Percentiles rank a stretch among this genome's conserved stretches.
These are phyloP conservation scores for Coelopa frigida DNA, from an alignment of 1,140 invertebrate genomes.

Conservation along the genomic window DNA sequence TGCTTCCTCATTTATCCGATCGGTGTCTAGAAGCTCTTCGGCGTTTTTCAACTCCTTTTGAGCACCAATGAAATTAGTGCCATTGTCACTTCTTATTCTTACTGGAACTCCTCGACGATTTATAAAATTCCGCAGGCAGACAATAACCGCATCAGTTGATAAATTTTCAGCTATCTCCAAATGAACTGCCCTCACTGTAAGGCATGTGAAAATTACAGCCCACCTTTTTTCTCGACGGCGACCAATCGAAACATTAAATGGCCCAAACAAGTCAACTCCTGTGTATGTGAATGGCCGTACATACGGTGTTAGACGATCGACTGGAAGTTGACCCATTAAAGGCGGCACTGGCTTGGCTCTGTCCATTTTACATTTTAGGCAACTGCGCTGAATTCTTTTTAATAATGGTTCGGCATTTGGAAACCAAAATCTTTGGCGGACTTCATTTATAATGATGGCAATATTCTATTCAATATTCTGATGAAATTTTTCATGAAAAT, in stretches of 20 bases:
- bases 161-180: slow-evolving; percentile 15
- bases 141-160: slow-evolving; percentile 13
- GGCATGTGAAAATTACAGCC: slow-evolving; percentile 20
- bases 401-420: neutral
- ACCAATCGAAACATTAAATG: slow-evolving; percentile 13
- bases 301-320: slow-evolving; percentile 1
- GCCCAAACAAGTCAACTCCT: slow-evolving; percentile 10
- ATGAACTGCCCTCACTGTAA: slow-evolving; percentile 17
- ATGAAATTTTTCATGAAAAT: slow-evolving; percentile 3
- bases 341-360: slow-evolving; percentile 10
- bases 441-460: slow-evolving; percentile 3
- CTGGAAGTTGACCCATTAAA: slow-evolving; percentile 4
- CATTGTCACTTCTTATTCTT: slow-evolving; percentile 35
- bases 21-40: neutral
- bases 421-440: slow-evolving; percentile 9
- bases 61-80: slow-evolving; percentile 37
- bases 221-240: slow-evolving; percentile 20
- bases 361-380: neutral
- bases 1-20: neutral
- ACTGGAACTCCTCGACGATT: slow-evolving; percentile 20
- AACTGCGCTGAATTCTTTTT: neutral
- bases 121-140: slow-evolving; percentile 17
- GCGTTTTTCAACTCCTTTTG: slow-evolving; percentile 20
- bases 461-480: slow-evolving; percentile 14
- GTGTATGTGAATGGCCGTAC: slow-evolving; percentile 11